These are phyloP conservation scores for Sthenelais limicola DNA, from an alignment of 2,888 invertebrate genomes.

Conservation along the genomic window DNA sequence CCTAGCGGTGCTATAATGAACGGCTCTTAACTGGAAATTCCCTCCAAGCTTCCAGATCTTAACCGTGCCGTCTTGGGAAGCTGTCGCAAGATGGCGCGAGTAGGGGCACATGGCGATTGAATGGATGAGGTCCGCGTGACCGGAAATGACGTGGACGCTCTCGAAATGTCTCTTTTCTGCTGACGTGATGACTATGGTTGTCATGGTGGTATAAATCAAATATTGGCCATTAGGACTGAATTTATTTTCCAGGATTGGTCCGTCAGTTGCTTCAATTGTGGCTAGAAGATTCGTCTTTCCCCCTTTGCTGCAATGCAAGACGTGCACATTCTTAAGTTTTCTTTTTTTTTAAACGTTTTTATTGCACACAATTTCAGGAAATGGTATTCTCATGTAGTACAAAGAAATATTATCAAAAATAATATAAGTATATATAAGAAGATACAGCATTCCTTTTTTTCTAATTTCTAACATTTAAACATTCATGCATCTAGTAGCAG, in stretches of 20 bases:
- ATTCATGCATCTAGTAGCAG: no score
- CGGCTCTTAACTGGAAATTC: neutral
- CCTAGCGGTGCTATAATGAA: slow-evolving; percentile 10
- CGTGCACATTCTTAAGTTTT: no score
- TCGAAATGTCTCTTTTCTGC: neutral
- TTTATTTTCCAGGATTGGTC: neutral
- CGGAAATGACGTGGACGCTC: slow-evolving; percentile 7
- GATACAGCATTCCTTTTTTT: no score
- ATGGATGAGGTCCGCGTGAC: slow-evolving; percentile 1
- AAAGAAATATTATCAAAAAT: no score
- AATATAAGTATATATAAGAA: no score
- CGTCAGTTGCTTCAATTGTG: neutral
- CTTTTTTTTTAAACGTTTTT: no score
- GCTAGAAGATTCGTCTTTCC: no score
- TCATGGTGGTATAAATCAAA: neutral
- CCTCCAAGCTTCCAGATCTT: slow-evolving; percentile 9
- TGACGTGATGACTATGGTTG: neutral
- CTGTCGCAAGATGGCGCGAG: slow-evolving; percentile 19
- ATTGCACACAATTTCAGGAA: no score
- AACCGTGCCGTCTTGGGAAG: slow-evolving; percentile 4
- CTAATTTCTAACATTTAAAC: no score
- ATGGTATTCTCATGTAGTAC: no score
- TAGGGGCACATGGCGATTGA: slow-evolving; percentile 4
- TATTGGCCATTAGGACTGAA: neutral
- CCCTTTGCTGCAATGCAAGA: no score